A percentile compares a stretch with the other conserved stretches of the same genome.
Conservation (phyloP, 2,797 vertebrate species). For the Myotis daubentonii region DNA sequence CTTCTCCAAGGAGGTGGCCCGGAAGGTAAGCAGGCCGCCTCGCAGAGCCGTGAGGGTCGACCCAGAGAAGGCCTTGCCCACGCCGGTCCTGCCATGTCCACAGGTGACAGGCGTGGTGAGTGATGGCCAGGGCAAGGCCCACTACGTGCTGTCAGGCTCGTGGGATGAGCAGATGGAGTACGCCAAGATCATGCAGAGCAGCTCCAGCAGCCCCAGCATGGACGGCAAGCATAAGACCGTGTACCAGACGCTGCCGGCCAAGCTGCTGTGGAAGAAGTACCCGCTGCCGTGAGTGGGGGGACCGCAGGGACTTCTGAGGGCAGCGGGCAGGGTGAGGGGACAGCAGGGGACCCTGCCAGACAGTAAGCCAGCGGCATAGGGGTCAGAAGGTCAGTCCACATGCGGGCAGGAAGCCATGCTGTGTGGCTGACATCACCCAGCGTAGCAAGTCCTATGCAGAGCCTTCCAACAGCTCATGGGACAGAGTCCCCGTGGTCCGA, state of each 20-base stretch:
- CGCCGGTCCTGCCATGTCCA: background rate
- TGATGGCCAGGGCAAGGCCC: slow-evolving; percentile 83
- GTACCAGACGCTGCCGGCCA: slow-evolving; percentile 88
- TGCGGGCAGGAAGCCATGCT: background rate
- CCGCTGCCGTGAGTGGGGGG: slow-evolving; percentile 88
- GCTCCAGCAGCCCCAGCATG: slow-evolving; percentile 79
- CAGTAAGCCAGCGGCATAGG: background rate
- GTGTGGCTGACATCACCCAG: background rate
- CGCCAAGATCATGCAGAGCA: slow-evolving; percentile 88
- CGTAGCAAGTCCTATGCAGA: background rate
- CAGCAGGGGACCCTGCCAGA: background rate
- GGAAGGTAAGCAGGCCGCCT: slow-evolving; percentile 90
- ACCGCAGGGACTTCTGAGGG: background rate
- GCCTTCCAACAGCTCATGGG: background rate
- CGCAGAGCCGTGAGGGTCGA: background rate
- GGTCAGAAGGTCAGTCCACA: background rate
- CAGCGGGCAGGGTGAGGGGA: background rate
- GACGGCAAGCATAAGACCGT: slow-evolving; percentile 89
- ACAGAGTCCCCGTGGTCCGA: background rate
- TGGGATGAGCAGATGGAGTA: slow-evolving; percentile 91
- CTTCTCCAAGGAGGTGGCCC: slow-evolving; percentile 97
- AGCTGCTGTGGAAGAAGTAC: slow-evolving; percentile 89
- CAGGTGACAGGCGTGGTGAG: slow-evolving; percentile 89
- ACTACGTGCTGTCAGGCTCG: slow-evolving; percentile 88
- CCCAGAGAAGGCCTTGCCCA: rapidly evolving